Conservation (phyloP, 2,888 invertebrate genomes). For the Drosophila falleni region DNA sequence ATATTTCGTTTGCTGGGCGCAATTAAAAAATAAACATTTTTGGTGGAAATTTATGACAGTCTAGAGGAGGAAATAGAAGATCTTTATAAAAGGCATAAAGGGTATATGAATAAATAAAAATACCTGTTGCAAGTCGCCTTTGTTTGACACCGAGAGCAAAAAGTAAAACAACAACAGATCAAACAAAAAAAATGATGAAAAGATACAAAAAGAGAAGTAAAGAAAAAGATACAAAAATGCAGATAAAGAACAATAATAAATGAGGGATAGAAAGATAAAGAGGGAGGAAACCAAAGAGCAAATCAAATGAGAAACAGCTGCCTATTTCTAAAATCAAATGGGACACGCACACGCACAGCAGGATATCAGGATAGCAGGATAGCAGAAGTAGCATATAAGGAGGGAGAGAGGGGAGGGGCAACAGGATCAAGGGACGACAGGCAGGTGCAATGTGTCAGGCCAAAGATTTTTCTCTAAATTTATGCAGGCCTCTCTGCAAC, state of each 20-base stretch:
- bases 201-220: slow-evolving; percentile 16
- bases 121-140: slow-evolving; percentile 41
- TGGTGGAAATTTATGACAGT: slow-evolving; percentile 15
- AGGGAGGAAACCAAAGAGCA: slow-evolving; percentile 40
- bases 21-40: slow-evolving; percentile 44
- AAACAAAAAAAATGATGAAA: slow-evolving; percentile 5
- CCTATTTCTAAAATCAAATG: slow-evolving; percentile 49
- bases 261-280: neutral
- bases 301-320: slow-evolving; percentile 61
- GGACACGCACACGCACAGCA: slow-evolving; percentile 53
- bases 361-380: slow-evolving; percentile 46
- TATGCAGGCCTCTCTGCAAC: slow-evolving; percentile 57
- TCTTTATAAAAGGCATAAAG: neutral
- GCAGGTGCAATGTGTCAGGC: slow-evolving; percentile 66
- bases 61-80: neutral
- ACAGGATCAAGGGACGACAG: slow-evolving; percentile 49
- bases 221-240: slow-evolving; percentile 16
- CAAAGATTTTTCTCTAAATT: slow-evolving; percentile 46
- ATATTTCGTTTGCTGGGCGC: slow-evolving; percentile 29
- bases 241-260: slow-evolving; percentile 16
- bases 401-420: slow-evolving; percentile 4
- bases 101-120: neutral
- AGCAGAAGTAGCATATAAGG: slow-evolving; percentile 1
- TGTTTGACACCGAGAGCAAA: slow-evolving; percentile 19
- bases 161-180: slow-evolving; percentile 7